Conservation (phyloP, 2,888 invertebrate genomes). For the Drosophila histrio region DNA sequence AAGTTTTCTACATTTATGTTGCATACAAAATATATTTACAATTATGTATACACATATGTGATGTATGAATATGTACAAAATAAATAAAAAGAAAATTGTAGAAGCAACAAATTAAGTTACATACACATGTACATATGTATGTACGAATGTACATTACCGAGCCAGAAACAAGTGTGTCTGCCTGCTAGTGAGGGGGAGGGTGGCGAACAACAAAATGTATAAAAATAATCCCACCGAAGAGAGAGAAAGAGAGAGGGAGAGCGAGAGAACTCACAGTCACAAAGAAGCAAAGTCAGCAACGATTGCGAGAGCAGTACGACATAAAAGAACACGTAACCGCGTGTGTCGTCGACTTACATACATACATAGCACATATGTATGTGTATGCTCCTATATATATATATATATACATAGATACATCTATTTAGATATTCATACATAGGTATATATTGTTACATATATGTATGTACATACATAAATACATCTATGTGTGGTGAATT, state of each 20-base stretch:
- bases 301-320: constrained; percentile 52
- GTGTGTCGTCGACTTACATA: constrained; percentile 52
- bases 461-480: constrained; percentile 8
- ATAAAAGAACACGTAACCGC: constrained; percentile 62
- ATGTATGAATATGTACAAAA: constrained; percentile 12
- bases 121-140: neutral
- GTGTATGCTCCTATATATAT: too few species aligned
- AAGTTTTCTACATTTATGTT: constrained; percentile 8
- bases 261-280: constrained; percentile 38
- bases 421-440: constrained; percentile 15
- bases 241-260: constrained; percentile 17
- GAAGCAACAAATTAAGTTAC: constrained; percentile 6
- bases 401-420: neutral
- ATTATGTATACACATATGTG: neutral
- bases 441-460: constrained; percentile 32
- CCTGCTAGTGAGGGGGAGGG: constrained; percentile 39
- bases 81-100: neutral
- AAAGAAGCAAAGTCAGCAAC: constrained; percentile 24
- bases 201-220: constrained; percentile 65
- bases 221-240: constrained; percentile 66
- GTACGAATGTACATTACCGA: constrained; percentile 5
- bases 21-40: neutral
- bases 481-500: constrained; percentile 30
- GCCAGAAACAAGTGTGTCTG: constrained; percentile 55
- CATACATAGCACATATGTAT: constrained; percentile 25